Evolutionary conservation across 2,113 vertebrate genomes (phyloP).

Genomic region (Neoarius graeffei): DNA sequence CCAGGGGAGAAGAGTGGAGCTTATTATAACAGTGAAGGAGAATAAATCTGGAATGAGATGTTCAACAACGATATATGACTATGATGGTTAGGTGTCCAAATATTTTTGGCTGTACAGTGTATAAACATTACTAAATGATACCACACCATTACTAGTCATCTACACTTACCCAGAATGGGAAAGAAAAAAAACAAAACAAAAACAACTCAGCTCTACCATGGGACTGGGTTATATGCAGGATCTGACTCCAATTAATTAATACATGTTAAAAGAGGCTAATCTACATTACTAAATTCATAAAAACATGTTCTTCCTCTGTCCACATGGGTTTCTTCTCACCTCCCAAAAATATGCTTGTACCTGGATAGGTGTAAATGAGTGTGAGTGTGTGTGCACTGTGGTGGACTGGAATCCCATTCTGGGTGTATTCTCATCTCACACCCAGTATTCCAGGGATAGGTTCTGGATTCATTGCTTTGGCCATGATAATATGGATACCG

Average conservation of each 20-base stretch:
- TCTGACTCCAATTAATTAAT: background rate
- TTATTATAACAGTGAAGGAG: background rate
- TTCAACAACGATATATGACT: background rate
- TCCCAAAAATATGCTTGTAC: background rate
- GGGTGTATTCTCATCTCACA: background rate
- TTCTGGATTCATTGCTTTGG: background rate
- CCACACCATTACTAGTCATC: background rate
- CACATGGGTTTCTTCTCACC: background rate
- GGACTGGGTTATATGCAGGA: background rate
- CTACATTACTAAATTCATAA: background rate
- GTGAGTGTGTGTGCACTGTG: background rate
- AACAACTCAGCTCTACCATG: background rate
- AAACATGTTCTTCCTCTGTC: background rate
- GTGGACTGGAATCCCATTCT: background rate
- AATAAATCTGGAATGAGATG: background rate
- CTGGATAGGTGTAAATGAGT: background rate
- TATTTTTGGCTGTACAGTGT: background rate
- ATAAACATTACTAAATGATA: background rate
- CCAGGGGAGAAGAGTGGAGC: background rate
- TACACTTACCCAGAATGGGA: background rate
- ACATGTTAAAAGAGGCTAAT: background rate
- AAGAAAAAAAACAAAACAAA: no score
- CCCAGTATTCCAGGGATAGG: background rate
- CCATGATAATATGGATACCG: background rate
- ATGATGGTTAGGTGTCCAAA: background rate